These are phyloP conservation scores for Euborellia annulipes DNA, from an alignment of 1,140 invertebrate species.

Conservation along the genomic window DNA sequence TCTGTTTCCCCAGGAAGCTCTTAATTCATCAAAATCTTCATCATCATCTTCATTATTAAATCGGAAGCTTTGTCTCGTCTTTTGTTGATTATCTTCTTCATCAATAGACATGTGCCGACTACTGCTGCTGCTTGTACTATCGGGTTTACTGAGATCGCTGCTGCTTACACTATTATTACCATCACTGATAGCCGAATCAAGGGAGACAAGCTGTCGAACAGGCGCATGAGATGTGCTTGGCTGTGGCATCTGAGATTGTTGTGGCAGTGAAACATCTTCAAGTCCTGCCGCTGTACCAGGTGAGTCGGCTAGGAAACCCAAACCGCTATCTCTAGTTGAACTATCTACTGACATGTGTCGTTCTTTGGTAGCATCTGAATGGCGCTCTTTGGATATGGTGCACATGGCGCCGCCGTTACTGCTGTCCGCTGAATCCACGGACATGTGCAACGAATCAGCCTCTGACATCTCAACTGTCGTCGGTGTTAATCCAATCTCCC, in stretches of 20 bases:
- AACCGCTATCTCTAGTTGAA: conserved; percentile 8
- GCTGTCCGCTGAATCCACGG: too few relatives aligned
- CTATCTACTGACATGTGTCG: conserved; percentile 11
- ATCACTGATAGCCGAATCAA: not conserved
- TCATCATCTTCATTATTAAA: too few relatives aligned
- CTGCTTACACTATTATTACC: not conserved
- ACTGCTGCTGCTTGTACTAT: too few relatives aligned
- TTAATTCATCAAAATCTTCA: not conserved
- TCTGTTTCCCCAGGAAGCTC: not conserved
- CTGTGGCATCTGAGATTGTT: not conserved
- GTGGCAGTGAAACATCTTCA: not conserved
- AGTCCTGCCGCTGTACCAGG: not conserved
- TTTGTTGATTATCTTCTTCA: not conserved
- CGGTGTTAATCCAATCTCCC: too few relatives aligned
- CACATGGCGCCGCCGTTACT: too few relatives aligned
- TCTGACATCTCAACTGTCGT: too few relatives aligned
- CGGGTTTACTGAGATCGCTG: not conserved
- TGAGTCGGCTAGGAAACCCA: conserved; percentile 6
- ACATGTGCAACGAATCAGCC: too few relatives aligned
- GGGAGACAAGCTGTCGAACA: not conserved
- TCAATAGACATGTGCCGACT: not conserved
- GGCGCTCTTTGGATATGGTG: too few relatives aligned
- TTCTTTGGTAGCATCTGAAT: conserved; percentile 4
- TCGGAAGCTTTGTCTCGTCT: too few relatives aligned
- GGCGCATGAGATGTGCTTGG: not conserved